These are phyloP conservation scores for Drosophila neocordata DNA, from an alignment of 1,140 invertebrate species.

Conservation along the genomic window DNA sequence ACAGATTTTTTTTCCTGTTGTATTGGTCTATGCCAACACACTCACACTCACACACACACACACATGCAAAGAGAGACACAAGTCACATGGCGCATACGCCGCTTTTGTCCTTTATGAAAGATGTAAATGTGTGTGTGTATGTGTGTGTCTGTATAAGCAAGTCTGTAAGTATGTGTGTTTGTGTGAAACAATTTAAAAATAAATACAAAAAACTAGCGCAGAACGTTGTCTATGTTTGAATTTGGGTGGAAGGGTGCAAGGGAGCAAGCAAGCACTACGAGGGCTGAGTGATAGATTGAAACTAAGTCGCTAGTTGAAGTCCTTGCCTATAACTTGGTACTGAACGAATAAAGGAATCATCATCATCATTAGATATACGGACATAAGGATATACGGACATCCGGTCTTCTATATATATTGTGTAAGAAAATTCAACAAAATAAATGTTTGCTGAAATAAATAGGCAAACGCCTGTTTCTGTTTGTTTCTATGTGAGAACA, in stretches of 20 bases:
- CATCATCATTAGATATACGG: not conserved
- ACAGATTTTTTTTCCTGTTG: constrained; percentile 61
- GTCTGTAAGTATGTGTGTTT: constrained; percentile 40
- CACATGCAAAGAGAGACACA: constrained; percentile 25
- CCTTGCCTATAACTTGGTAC: constrained; percentile 33
- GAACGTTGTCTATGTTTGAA: constrained; percentile 30
- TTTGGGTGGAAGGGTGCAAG: constrained; percentile 5
- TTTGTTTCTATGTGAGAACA: constrained; percentile 20
- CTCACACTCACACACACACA: constrained; percentile 24
- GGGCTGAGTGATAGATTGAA: constrained; percentile 75
- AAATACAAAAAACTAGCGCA: constrained; percentile 79
- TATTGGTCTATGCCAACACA: constrained; percentile 36
- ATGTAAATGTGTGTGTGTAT: constrained; percentile 40
- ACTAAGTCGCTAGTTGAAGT: constrained; percentile 37
- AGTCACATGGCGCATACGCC: constrained; percentile 55
- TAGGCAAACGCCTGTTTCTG: constrained; percentile 59
- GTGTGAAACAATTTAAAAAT: constrained; percentile 76
- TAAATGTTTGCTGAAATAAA: constrained; percentile 57
- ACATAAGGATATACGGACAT: not conserved
- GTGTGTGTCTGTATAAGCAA: constrained; percentile 8
- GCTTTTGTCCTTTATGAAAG: constrained; percentile 46
- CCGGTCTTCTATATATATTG: not conserved
- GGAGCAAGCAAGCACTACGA: constrained; percentile 36
- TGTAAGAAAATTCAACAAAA: constrained; percentile 9
- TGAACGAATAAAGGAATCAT: not conserved